Evolutionary conservation across 2,797 vertebrate species (phyloP).

Genomic region (Cephalopachus bancanus): DNA sequence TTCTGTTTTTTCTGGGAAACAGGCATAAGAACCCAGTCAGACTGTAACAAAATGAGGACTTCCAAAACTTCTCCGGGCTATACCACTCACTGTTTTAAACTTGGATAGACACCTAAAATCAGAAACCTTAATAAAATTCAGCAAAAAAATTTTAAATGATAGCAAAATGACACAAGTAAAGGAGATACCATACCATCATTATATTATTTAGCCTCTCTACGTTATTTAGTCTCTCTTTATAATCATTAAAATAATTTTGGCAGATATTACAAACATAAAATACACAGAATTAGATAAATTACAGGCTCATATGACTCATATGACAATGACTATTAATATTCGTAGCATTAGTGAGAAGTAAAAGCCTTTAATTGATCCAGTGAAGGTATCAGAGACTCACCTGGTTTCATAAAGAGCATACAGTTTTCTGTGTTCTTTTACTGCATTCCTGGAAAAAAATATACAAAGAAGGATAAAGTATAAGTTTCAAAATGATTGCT

Average conservation of each 20-base stretch:
- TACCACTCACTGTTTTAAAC: background rate
- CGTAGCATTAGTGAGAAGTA: background rate
- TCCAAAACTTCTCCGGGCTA: background rate
- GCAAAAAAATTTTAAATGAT: background rate
- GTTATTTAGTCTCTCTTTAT: background rate
- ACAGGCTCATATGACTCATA: background rate
- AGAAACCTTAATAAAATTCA: background rate
- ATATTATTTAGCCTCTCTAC: background rate
- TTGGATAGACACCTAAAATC: background rate
- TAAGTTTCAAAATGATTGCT: slow-evolving; percentile 33
- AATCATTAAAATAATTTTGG: background rate
- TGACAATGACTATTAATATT: background rate
- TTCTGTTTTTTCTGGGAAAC: too few species aligned
- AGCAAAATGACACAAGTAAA: background rate
- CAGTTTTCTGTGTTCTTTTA: slow-evolving; percentile 96
- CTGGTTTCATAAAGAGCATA: slow-evolving; percentile 97
- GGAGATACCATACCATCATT: background rate
- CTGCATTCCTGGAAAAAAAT: slow-evolving; percentile 94
- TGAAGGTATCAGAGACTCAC: slow-evolving; percentile 87
- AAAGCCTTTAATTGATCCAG: background rate
- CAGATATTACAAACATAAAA: background rate
- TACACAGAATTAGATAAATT: background rate
- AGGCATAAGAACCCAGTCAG: too few species aligned
- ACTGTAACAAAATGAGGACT: background rate
- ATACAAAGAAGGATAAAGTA: background rate